Percentiles rank a stretch among this genome's conserved stretches.
Conservation (phyloP, 2,797 vertebrate species). For the Onychomys torridus region DNA sequence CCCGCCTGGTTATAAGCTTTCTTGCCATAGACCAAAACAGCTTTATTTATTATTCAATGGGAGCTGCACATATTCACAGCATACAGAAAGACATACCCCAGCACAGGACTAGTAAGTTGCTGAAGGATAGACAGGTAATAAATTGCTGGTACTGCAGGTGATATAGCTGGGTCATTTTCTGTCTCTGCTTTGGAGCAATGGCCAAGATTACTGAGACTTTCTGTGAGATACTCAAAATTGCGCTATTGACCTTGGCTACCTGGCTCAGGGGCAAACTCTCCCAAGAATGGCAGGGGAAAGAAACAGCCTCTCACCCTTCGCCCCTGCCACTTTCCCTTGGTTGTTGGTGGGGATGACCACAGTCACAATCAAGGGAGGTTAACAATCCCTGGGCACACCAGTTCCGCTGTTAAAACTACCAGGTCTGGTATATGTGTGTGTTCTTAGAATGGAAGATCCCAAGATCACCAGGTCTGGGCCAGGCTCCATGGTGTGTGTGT, state of each 20-base stretch:
- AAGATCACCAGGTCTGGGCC: too few species aligned
- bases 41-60: too few species aligned
- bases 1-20: too few species aligned
- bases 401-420: neutral
- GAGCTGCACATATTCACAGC: too few species aligned
- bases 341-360: neutral
- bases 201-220: neutral
- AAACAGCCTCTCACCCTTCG: rapidly evolving
- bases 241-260: neutral
- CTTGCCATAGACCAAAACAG: too few species aligned
- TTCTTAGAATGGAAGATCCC: too few species aligned
- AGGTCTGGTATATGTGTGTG: neutral
- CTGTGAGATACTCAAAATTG: neutral
- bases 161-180: neutral
- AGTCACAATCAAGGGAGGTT: neutral
- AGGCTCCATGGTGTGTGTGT: too few species aligned
- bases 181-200: neutral
- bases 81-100: too few species aligned
- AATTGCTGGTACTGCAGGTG: constrained; percentile 7
- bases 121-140: neutral
- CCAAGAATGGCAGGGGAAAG: neutral
- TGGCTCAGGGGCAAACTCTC: neutral
- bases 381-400: neutral
- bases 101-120: constrained; percentile 13
- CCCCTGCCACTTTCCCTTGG: neutral